phyloP scores from a whole-genome alignment of 1,140 invertebrate species.

The Platorchestia sp. region DNA sequence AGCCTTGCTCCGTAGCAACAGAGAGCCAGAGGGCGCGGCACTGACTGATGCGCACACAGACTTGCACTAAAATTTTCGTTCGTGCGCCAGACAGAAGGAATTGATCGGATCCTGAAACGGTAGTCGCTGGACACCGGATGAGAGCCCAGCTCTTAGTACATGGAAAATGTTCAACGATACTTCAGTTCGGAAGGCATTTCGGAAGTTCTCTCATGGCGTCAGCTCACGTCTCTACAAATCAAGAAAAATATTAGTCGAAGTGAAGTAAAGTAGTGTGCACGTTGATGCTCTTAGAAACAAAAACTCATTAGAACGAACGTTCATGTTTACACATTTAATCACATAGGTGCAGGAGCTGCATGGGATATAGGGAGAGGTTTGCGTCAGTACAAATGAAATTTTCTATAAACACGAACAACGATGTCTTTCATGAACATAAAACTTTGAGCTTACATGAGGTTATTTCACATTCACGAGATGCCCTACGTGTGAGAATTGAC shows the following conservation, averaged over 20 bases:
- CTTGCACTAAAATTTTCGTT: not conserved
- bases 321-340: too few species aligned
- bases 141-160: not conserved
- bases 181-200: not conserved
- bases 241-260: not conserved
- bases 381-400: not conserved
- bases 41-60: not conserved
- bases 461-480: too few species aligned
- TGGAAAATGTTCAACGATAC: not conserved
- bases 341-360: too few species aligned
- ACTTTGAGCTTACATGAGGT: not conserved
- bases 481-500: not conserved
- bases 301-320: not conserved
- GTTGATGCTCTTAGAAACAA: not conserved
- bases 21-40: not conserved
- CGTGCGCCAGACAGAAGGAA: not conserved
- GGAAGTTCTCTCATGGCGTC: not conserved
- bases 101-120: not conserved
- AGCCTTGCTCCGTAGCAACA: not conserved
- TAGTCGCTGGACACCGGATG: not conserved
- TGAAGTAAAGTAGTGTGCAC: not conserved
- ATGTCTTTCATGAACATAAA: not conserved
- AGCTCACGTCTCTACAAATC: not conserved
- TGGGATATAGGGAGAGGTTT: too few species aligned
- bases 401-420: not conserved